Evolutionary conservation across 2,888 invertebrate genomes (phyloP), one percentile per base, ranked within the genome.

Genomic region (Tupiocoris notatus): DNA sequence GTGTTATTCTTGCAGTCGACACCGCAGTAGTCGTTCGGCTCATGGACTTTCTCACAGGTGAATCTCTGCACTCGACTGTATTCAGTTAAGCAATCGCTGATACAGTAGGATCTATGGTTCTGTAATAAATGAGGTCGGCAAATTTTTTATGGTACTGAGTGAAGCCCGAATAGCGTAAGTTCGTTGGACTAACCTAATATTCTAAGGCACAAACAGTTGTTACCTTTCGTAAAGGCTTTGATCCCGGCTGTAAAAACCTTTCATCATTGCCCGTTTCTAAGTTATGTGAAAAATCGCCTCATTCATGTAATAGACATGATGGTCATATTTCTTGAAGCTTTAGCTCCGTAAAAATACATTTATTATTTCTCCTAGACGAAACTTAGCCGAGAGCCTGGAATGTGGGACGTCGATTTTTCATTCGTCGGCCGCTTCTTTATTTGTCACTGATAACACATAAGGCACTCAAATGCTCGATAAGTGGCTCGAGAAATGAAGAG

Each of bases 1-100:
- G 25, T 22, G 18, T 63, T 73, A 22, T 73, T 62, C 39, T 63
- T 73, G 22, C 73, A 73, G 22, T 73, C 73, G 3, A 73, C 73
- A 2, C 73, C 73, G 63, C 73, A 73, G 22, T 73, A 73, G 12
- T 73, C 73, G 16, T 61, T 22, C 17, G 73, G 73, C 1, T 61
- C 56, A 20, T 73, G 73, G 7, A 73, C 73, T 20, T 73, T 73
- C n/a, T 73, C 73, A 54, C 73, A 73, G 18, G 73, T 73, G 39
- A 73, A 73, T 21, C 73, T 23, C 21, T 73, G 73, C 9, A 73
- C 73, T 39, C 21, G 61, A 1, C 61, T 39, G 54, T 73, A 73
- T 16, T 73, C 73, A 1, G 61, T 17, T 21, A 73, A n/a, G 22
- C 73, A 73, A 20, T 73, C 62, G 20, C n/a, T 65, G 65, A 65